phyloP scores from a whole-genome alignment of 2,113 vertebrate species.

The Pseudolaguvia tuberculata region DNA sequence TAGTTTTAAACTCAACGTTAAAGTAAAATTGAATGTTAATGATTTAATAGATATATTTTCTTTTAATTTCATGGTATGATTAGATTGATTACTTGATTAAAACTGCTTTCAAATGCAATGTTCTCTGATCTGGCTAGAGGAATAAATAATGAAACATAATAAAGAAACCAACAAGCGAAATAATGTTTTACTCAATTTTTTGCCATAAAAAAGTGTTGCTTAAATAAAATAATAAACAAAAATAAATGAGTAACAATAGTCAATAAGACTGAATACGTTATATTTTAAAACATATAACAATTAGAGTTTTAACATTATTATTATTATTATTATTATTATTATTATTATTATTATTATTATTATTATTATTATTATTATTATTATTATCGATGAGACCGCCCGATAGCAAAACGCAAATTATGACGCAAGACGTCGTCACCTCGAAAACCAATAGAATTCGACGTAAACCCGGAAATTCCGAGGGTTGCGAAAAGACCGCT shows the following conservation, averaged over 20 bases:
- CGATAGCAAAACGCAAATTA: not conserved
- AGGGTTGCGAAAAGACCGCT: conserved; percentile 60
- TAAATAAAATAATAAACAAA: too few relatives aligned
- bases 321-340: not conserved
- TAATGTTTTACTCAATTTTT: not conserved
- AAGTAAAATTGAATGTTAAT: not conserved
- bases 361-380: not conserved
- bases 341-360: not conserved
- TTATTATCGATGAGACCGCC: not conserved
- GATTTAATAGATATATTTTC: too few relatives aligned
- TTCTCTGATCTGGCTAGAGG: not conserved
- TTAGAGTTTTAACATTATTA: not conserved
- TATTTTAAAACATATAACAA: too few relatives aligned
- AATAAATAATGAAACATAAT: not conserved
- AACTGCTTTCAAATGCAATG: not conserved
- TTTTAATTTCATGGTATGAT: not conserved
- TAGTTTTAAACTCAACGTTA: not conserved
- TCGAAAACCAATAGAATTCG: conserved; percentile 56
- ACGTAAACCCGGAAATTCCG: conserved; percentile 56
- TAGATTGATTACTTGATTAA: not conserved
- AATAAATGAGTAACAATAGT: too few relatives aligned
- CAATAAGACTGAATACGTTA: too few relatives aligned
- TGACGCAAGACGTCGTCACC: conserved; percentile 16
- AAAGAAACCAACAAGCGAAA: not conserved
- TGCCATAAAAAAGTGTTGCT: too few relatives aligned